phyloP scores from a whole-genome alignment of 2,113 vertebrate genomes.

The Eurypyga helias region DNA sequence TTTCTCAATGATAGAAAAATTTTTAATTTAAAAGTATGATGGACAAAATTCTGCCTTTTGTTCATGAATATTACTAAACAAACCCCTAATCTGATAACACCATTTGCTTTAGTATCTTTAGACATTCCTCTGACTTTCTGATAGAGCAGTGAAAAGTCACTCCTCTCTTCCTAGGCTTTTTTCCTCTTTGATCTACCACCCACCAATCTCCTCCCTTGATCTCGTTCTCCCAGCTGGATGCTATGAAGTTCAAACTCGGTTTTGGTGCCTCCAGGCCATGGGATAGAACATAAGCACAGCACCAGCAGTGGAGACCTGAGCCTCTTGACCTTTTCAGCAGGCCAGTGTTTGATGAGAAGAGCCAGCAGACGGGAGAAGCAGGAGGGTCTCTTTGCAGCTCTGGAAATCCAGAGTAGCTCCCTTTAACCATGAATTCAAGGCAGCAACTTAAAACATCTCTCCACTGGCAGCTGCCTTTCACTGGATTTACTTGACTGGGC shows the following conservation, averaged over 20 bases:
- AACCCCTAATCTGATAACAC: neutral
- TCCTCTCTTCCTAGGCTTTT: neutral
- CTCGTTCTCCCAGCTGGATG: neutral
- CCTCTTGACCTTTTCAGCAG: neutral
- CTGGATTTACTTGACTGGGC: neutral
- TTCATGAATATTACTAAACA: neutral
- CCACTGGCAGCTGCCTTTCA: neutral
- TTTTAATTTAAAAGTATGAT: neutral
- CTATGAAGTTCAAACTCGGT: neutral
- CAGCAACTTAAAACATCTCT: rapidly evolving
- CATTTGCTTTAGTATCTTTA: neutral
- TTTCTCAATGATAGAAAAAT: neutral
- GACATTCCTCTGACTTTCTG: neutral
- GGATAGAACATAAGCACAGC: neutral
- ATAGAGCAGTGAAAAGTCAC: neutral
- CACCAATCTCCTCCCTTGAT: neutral
- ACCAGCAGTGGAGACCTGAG: neutral
- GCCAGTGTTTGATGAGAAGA: neutral
- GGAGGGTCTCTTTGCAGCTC: neutral
- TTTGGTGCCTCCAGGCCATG: neutral
- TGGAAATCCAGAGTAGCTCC: neutral
- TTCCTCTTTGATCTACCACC: neutral
- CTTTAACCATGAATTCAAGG: neutral
- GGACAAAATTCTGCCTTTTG: neutral
- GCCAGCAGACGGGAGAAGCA: neutral